Evolutionary conservation across 2,888 invertebrate genomes (phyloP).

Genomic region (Eutolmus rufibarbis): DNA sequence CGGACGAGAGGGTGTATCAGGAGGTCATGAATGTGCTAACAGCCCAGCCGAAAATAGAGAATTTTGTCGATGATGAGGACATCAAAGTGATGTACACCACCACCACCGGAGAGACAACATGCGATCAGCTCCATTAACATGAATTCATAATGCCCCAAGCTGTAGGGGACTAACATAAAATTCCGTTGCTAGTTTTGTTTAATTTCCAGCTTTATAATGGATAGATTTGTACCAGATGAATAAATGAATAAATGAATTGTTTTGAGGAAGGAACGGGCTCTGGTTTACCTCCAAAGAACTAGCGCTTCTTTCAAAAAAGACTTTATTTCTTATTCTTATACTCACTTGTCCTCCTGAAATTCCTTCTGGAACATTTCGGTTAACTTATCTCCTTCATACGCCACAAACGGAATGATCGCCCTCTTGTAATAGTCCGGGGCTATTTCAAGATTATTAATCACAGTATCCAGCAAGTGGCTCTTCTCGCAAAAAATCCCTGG

Average conservation of each 20-base stretch:
- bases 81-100: conserved; percentile 17
- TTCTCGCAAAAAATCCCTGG: conserved; percentile 85
- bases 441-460: conserved; percentile 89
- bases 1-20: conserved; percentile 34
- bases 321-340: neutral
- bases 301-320: neutral
- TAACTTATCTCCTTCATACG: conserved; percentile 78
- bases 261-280: neutral
- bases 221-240: neutral
- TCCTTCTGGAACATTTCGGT: conserved; percentile 68
- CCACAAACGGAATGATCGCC: conserved; percentile 80
- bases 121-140: conserved; percentile 9
- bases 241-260: conserved; percentile 1
- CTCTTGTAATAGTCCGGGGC: conserved; percentile 83
- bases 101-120: conserved; percentile 22
- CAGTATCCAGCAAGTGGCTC: conserved; percentile 85
- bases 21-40: conserved; percentile 45
- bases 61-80: conserved; percentile 19
- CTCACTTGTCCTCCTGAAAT: neutral
- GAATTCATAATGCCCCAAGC: neutral
- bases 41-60: conserved; percentile 41
- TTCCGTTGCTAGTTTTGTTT: neutral
- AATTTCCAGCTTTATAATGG: neutral
- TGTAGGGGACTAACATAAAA: neutral
- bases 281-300: neutral